Conservation (phyloP, 2,888 invertebrate genomes). For the Plagodis dolabraria region DNA sequence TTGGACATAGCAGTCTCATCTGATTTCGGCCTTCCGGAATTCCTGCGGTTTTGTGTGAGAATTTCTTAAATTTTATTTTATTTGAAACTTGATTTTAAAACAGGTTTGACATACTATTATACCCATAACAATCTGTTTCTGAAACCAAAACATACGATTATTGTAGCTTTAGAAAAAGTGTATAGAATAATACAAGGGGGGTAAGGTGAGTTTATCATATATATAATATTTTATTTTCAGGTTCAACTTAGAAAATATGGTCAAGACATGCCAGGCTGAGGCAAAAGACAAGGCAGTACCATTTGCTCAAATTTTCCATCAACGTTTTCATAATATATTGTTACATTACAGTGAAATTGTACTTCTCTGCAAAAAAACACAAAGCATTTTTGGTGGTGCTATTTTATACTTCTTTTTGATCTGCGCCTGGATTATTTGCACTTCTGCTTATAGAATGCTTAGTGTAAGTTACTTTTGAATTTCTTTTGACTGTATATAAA, state of each 20-base stretch:
- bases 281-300: conserved; percentile 14
- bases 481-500: too few species aligned
- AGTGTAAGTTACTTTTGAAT: conserved; percentile 36
- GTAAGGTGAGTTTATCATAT: too few species aligned
- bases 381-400: conserved; percentile 42
- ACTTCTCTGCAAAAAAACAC: conserved; percentile 34
- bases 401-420: conserved; percentile 48
- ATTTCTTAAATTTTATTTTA: too few species aligned
- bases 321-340: conserved; percentile 40
- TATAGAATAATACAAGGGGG: too few species aligned
- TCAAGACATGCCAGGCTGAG: conserved; percentile 43
- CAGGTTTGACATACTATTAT: too few species aligned
- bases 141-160: too few species aligned
- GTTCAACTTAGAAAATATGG: conserved; percentile 47
- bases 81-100: too few species aligned
- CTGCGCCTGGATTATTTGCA: conserved; percentile 51
- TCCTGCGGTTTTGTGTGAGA: too few species aligned
- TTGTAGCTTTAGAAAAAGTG: too few species aligned
- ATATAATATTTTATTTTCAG: conserved; percentile 37
- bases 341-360: conserved; percentile 39
- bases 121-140: too few species aligned
- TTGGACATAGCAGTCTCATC: too few species aligned
- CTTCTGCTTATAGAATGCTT: conserved; percentile 45
- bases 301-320: conserved; percentile 34
- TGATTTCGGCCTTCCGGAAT: too few species aligned